phyloP scores from a whole-genome alignment of 1,140 invertebrate genomes.

The Trichonephila clavipes region DNA sequence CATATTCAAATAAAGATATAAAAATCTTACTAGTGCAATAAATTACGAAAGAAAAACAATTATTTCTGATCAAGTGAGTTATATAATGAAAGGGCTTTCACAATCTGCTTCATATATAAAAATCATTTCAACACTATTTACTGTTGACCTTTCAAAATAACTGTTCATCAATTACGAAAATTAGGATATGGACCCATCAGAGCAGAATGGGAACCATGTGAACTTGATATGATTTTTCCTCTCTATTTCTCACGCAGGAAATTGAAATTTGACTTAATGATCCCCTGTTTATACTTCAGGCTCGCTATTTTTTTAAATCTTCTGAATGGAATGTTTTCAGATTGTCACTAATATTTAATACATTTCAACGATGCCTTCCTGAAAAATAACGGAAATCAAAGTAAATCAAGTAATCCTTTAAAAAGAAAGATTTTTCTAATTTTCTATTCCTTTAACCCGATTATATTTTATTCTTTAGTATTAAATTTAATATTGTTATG shows the following conservation, averaged over 20 bases:
- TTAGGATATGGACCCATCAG: not conserved
- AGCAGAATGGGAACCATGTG: not conserved
- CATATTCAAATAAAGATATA: not conserved
- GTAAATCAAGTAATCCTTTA: no score
- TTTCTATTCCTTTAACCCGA: no score
- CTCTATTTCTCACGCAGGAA: not conserved
- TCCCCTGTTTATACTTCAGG: not conserved
- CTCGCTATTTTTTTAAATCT: not conserved
- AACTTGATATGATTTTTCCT: conserved; percentile 19
- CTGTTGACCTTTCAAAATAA: not conserved
- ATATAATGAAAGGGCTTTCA: no score
- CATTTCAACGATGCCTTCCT: no score
- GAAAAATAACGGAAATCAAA: no score
- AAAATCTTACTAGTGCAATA: not conserved
- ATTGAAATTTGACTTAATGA: not conserved
- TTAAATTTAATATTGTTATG: no score
- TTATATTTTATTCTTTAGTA: no score
- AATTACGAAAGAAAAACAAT: not conserved
- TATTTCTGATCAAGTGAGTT: not conserved
- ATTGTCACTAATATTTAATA: no score
- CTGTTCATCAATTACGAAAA: not conserved
- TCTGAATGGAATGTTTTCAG: no score
- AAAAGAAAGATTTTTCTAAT: no score
- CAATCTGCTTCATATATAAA: not conserved
- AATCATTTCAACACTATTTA: not conserved